These are phyloP conservation scores for Tricholaema leucomelas DNA, from an alignment of 2,113 vertebrate species.

Conservation along the genomic window DNA sequence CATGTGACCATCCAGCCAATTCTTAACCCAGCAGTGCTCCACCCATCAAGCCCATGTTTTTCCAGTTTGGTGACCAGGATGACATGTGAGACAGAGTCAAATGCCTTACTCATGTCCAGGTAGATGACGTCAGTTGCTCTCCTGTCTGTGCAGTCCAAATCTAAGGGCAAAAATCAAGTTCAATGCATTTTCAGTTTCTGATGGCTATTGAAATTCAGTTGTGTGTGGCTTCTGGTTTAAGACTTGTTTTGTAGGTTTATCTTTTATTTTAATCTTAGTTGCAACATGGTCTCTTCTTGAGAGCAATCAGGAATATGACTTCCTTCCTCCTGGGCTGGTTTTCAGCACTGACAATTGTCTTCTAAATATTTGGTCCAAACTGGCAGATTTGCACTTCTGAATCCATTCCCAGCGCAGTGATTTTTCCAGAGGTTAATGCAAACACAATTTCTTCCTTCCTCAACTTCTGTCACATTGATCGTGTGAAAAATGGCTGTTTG, in stretches of 20 bases:
- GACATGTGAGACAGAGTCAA: too few relatives aligned
- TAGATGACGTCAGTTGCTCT: too few relatives aligned
- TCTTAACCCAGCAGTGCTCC: too few relatives aligned
- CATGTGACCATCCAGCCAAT: too few relatives aligned
- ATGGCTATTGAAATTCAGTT: not conserved
- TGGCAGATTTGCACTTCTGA: not conserved
- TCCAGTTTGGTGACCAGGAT: too few relatives aligned
- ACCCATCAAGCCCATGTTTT: too few relatives aligned
- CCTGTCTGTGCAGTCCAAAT: not conserved
- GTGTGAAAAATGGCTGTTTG: not conserved
- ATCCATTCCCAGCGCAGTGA: rapidly evolving
- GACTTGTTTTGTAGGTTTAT: not conserved
- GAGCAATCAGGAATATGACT: not conserved
- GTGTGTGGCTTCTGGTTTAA: rapidly evolving
- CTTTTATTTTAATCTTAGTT: not conserved
- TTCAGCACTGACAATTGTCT: not conserved
- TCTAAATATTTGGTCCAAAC: not conserved
- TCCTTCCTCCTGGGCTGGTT: not conserved
- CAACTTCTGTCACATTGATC: not conserved
- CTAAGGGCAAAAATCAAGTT: not conserved
- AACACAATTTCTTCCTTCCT: not conserved
- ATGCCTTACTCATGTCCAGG: too few relatives aligned
- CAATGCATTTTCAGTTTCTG: not conserved
- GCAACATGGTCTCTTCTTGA: not conserved
- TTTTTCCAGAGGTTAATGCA: not conserved